Evolutionary conservation across 2,888 invertebrate genomes (phyloP), one percentile per base, ranked within the genome.

Genomic region (Xylophagus ater): DNA sequence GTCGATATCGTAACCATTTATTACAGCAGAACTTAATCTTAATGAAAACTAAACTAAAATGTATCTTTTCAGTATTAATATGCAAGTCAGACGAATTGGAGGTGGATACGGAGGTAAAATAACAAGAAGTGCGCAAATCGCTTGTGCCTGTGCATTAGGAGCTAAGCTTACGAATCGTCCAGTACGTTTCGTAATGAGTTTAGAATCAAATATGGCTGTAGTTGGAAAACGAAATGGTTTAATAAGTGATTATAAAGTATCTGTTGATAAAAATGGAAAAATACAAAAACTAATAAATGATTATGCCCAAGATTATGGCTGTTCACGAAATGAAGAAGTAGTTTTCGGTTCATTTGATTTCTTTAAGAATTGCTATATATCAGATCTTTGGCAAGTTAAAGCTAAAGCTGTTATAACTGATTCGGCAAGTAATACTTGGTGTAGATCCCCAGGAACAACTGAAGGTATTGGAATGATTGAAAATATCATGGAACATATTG

Each of bases 71-170:
- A n/a, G n/a, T n/a, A 23, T 38, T 13, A 40, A 40, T 19, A 23
- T 45, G 4, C 21, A 30, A 6, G 42, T 42, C 12, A 35, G 37
- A 12, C 39, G 47, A 28, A 48, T 85, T 3, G 87, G 87, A 5
- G 87, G 87, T 8, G 81, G 65, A 0, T 88, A 79, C 57, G 87
- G 88, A 0, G 71, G 68, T 0, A 88, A 87, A 42, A 72, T 84
- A 42, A 67, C 72, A 0, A 68, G 82, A 12, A 57, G 70, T 2
- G 55, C 62, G 4, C 65, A 71, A 8, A 52, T 76, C 1, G 68
- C 77, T 0, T 68, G 72, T 15, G 78, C 78, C 0, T 73, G 78
- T 44, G 76, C 80, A 0, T 53, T 87, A 10, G 82, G 74, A 0
- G 68, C 74, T 3, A 60, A 72, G 51, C 60, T 70, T 13, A 60